Base-by-base conservation (phyloP, 2,113 vertebrate species). In the Paraplagusia blochii region DNA sequence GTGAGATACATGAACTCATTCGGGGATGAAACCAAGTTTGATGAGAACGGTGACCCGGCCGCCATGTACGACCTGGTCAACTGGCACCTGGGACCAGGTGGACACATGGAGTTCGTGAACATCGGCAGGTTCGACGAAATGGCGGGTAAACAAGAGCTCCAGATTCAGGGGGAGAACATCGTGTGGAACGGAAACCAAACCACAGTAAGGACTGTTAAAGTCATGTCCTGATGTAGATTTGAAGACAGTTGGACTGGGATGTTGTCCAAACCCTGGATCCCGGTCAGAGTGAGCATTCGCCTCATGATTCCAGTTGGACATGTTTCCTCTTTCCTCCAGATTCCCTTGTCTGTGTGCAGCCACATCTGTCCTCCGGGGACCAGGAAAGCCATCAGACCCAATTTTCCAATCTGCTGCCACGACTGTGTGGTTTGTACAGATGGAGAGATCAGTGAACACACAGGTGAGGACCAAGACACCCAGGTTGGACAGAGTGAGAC, bases 401-500 rank as follows among this genome's bases (percentile, higher is more conserved):
- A 90, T 60, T 84, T 89, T 57, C 86, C 92, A 46, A 42, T 90
- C 19, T 92, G 92, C 82, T 92, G 92, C 81, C 87, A 90, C 83
- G 90, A 90, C 63, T 93, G 92, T 80, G 80, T 91, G 70, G 64
- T 81, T 72, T 93, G 92, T 65, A 73, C 86, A 67, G 90, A 88
- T 56, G 92, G 91, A 29, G 79, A 90, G 73, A 89, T 92, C 66
- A 91, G 88, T 83, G 91, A 91, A 79, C 81, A 81, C 62, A 88
- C 88, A 58, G 90, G 92, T 93, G 54, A 82, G 82, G 18, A 48
- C 57, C 22, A 29, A 2, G 22, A 29, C 22, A 29, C 22, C 22
- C 6, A n/a, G n/a, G n/a, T n/a, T n/a, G n/a, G n/a, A n/a, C n/a
- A n/a, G n/a, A n/a, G n/a, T n/a, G n/a, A n/a, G n/a, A n/a, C n/a